Base-by-base conservation (phyloP, 30 jellyfish, hydroid and myxozoan species). In the Sanderia malayensis region DNA sequence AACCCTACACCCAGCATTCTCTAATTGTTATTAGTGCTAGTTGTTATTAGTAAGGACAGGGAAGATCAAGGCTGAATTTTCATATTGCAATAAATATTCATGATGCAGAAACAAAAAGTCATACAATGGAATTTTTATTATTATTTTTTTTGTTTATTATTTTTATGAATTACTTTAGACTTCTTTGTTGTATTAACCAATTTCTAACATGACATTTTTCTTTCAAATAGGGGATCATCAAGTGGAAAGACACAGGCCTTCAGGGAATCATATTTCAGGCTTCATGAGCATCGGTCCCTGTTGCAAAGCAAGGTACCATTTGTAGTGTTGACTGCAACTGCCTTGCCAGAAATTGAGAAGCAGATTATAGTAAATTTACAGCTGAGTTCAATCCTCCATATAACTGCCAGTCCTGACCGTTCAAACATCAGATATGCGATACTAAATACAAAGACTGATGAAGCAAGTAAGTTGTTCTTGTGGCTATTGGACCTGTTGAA, bases 231-330 rank as follows among this genome's bases (percentile, higher is more conserved):
- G 67, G 67, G 67, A 24, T n/a, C 67, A 55, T 20, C 31, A 20
- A 24, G 67, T 55, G 31, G 31, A 55, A 20, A 55, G 27, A 55
- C 67, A 4, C 31, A n/a, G 31, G 67, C 67, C 27, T 24, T 55
- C 31, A n/a, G 67, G 27, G 67, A 55, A 55, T 24, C 27, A n/a
- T 55, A 55, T 24, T n/a, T n/a, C 67, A 20, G 67, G 67, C 31
- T 55, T n/a, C 31, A 24, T n/a, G 67, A 55, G 31, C 27, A 4
- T 55, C 67, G 67, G 10, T 55, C 67, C 27, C 27, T 55, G 27
- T 24, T 55, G 67, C 67, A 20, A 55, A 55, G 31, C 67, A 55
- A 55, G 27, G 31, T 24, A 55, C 67, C 67, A n/a, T 20, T 55
- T 20, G 19, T 55, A 4, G 67, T 24, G 18, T 18, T 55, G 31